Conservation (phyloP, 2,888 invertebrate genomes). For the Nebria salina region DNA sequence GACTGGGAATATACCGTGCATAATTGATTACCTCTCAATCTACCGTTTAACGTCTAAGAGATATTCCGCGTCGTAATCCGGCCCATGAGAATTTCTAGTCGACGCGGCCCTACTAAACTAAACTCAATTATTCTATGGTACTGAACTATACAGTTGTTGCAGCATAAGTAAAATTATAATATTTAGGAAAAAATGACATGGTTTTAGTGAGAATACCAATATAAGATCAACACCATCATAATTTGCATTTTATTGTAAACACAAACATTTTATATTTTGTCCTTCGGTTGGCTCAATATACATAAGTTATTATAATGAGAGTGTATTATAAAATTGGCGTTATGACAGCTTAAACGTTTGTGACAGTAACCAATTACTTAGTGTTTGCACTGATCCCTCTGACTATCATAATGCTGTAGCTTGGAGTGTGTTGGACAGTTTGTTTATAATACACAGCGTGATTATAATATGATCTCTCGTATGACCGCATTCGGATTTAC, state of each 20-base stretch:
- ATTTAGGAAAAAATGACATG: too few relatives aligned
- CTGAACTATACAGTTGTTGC: too few relatives aligned
- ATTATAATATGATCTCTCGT: conserved; percentile 37
- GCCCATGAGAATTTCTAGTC: conserved; percentile 13
- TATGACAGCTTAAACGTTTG: conserved; percentile 39
- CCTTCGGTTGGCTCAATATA: too few relatives aligned
- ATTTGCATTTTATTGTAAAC: too few relatives aligned
- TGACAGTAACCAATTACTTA: conserved; percentile 41
- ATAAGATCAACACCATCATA: too few relatives aligned
- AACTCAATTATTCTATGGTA: not conserved
- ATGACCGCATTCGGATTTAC: conserved; percentile 19
- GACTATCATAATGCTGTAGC: not conserved
- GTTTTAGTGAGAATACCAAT: too few relatives aligned
- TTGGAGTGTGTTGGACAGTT: conserved; percentile 6
- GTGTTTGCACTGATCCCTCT: conserved; percentile 33
- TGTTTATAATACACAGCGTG: conserved; percentile 27
- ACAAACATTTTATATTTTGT: too few relatives aligned
- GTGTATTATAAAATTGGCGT: not conserved
- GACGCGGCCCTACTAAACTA: not conserved
- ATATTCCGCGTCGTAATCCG: conserved; percentile 21
- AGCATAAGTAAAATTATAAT: too few relatives aligned
- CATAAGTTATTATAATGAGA: too few relatives aligned
- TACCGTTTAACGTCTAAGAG: conserved; percentile 30
- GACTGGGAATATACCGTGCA: conserved; percentile 13
- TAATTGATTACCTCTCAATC: conserved; percentile 30